These are phyloP conservation scores for Xiphophorus birchmanni DNA, from an alignment of 2,797 vertebrate species.

Conservation along the genomic window DNA sequence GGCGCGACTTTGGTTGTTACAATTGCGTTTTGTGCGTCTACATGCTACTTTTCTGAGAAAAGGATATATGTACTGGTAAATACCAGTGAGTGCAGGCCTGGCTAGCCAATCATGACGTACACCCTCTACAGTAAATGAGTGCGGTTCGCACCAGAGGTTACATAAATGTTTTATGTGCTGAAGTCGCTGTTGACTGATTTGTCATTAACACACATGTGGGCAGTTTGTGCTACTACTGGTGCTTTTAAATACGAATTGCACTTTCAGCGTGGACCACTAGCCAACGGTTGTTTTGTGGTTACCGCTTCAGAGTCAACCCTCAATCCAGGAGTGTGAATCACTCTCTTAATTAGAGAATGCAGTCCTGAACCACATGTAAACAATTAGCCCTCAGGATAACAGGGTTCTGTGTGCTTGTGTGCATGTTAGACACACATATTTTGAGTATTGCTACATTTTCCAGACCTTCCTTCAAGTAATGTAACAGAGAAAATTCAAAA, in stretches of 20 bases:
- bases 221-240: conserved; percentile 35
- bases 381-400: conserved; percentile 68
- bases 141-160: conserved; percentile 51
- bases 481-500: conserved; percentile 20
- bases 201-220: conserved; percentile 54
- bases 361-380: conserved; percentile 71
- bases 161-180: conserved; percentile 50
- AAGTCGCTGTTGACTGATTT: conserved; percentile 50
- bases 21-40: conserved; percentile 8
- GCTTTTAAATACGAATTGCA: conserved; percentile 38
- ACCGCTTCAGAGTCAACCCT: conserved; percentile 60
- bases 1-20: conserved; percentile 20
- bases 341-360: conserved; percentile 68
- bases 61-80: conserved; percentile 21
- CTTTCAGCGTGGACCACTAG: conserved; percentile 37
- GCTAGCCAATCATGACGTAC: conserved; percentile 27
- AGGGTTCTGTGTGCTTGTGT: conserved; percentile 38
- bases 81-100: conserved; percentile 34
- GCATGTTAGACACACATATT: conserved; percentile 6
- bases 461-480: conserved; percentile 25
- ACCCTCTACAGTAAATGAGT: conserved; percentile 26
- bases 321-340: conserved; percentile 77
- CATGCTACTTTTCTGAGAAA: conserved; percentile 24
- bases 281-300: conserved; percentile 55
- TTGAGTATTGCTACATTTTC: conserved; percentile 42